Base-by-base conservation (phyloP, 2,797 vertebrate genomes). In the Hoplostethus mediterraneus region DNA sequence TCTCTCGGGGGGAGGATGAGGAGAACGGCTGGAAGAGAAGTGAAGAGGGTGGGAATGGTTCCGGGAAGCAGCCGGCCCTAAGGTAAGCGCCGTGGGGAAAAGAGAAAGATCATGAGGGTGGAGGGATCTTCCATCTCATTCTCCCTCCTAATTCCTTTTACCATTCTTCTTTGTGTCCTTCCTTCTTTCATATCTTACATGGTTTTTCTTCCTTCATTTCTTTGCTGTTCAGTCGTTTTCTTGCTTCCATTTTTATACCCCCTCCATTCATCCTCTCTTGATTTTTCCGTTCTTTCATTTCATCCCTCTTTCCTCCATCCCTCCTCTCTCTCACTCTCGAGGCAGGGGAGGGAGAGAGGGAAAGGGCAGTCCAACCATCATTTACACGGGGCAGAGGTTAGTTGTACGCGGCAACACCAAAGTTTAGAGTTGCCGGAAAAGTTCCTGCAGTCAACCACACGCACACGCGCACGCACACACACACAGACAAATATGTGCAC, bases 311-410 rank as follows among this genome's bases (percentile, higher is more conserved):
- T 9, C 12, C 42, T 44, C 14, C 14, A 13, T 47, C 14, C 44
- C 14, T 16, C 4, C 13, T 17, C 38, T 59, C 31, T 13, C n/a
- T 53, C 28, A 30, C 49, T 21, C 16, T 62, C 47, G 47, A 62
- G 53, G 45, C 31, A 68, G 13, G 21, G 21, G 21, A 21, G 21
- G 21, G 21, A 21, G 21, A 21, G 21, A 21, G 21, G 21, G 1
- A 21, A 21, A 21, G 42, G 31, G 60, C 2, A 0, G 28, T 55
- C 49, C 16, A 55, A 51, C 36, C 36, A 55, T 69, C 31, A 31
- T 72, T 74, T 66, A 71, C 17, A 11, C 6, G 55, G 52, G 57
- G 55, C 56, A 55, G 40, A 36, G 64, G 44, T 30, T 42, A 68
- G 30, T 33, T 71, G 55, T 58, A 56, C 59, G 63, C 9, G 59